Percentiles rank a stretch among this genome's conserved stretches.
These are phyloP conservation scores for Zaprionus inermis DNA, from an alignment of 1,140 invertebrate genomes.

Conservation along the genomic window DNA sequence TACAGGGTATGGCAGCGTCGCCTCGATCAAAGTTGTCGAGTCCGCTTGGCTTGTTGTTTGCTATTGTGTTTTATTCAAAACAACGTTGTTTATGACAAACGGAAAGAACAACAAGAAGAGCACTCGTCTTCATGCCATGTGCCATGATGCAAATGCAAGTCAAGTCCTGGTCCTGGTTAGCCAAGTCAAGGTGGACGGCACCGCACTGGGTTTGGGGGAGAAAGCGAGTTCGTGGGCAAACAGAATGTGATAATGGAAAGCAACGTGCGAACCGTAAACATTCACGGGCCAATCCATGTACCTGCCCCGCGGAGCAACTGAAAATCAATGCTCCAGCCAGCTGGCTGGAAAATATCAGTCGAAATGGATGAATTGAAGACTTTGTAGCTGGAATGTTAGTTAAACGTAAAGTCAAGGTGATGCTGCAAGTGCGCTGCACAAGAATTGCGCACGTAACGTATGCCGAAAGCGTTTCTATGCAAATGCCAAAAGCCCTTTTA, in stretches of 20 bases:
- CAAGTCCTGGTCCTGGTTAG: constrained; percentile 23
- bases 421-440: constrained; percentile 49
- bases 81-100: constrained; percentile 66
- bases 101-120: constrained; percentile 35
- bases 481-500: constrained; percentile 72
- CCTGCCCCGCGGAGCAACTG: constrained; percentile 7
- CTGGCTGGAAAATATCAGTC: constrained; percentile 11
- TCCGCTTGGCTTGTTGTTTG: constrained; percentile 3
- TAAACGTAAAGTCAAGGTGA: constrained; percentile 34
- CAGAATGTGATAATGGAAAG: constrained; percentile 45
- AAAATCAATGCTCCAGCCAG: constrained; percentile 25
- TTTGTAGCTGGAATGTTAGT: constrained; percentile 19
- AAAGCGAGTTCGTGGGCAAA: constrained; percentile 27
- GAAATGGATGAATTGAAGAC: background rate
- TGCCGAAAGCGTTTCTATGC: constrained; percentile 58
- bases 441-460: constrained; percentile 64
- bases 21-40: background rate
- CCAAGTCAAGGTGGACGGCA: constrained; percentile 49
- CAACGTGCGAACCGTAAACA: constrained; percentile 19
- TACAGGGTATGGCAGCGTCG: constrained; percentile 12
- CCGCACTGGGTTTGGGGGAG: background rate
- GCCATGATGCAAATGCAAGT: constrained; percentile 51
- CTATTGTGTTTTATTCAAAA: constrained; percentile 66
- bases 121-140: constrained; percentile 12
- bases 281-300: constrained; percentile 3